A percentile compares a stretch with the other conserved stretches of the same genome.
Evolutionary conservation across 2,888 invertebrate genomes (phyloP).

Genomic region (Drosophila lutescens): DNA sequence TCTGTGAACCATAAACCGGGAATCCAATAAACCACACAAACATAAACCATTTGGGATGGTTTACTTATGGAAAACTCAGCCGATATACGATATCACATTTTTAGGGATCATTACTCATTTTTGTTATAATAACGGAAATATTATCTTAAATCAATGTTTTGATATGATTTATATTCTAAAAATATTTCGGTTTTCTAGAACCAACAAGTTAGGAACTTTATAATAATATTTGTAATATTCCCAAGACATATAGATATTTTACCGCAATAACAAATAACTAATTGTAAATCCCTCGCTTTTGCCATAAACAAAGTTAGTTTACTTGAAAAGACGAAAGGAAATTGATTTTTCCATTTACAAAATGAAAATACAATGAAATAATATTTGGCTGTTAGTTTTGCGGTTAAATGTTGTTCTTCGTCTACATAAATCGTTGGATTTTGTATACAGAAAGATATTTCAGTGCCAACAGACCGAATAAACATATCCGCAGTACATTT

Average conservation of each 20-base stretch:
- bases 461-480: not conserved
- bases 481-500: not conserved
- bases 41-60: not conserved
- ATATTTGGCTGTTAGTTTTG: not conserved
- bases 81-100: not conserved
- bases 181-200: no score
- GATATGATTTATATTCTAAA: no score
- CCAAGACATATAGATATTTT: no score
- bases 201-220: no score
- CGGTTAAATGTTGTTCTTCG: not conserved
- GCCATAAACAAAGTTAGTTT: not conserved
- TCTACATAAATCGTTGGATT: not conserved
- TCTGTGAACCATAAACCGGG: slow-evolving; percentile 1
- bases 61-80: not conserved
- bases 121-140: not conserved
- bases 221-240: no score
- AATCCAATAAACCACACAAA: not conserved
- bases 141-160: no score
- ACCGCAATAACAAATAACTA: no score
- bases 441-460: not conserved
- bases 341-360: not conserved
- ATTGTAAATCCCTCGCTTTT: not conserved
- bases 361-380: not conserved
- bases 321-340: not conserved
- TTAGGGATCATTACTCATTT: not conserved